Evolutionary conservation across 2,797 vertebrate genomes (phyloP), one percentile per base, ranked within the genome.

Genomic region (Sebastes melanostomus): DNA sequence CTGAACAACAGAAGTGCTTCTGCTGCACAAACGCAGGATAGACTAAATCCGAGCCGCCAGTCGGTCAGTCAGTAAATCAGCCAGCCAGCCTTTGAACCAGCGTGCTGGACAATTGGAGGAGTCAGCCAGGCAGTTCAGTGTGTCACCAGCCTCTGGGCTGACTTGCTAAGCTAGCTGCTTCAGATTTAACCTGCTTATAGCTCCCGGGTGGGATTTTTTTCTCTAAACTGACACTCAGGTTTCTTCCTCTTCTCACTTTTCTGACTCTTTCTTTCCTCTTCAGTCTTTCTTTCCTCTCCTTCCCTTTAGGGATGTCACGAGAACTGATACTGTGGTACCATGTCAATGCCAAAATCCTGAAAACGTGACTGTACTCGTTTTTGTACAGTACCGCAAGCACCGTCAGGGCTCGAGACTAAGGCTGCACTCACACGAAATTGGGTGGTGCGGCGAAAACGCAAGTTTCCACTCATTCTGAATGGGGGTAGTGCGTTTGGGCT

Each of bases 1-100:
- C 89, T 54, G 88, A 90, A 95, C 94, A 95, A 95, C 91, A 93
- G 92, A 94, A 94, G 83, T 94, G 94, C 94, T 91, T 90, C 82
- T 86, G 90, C 89, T 93, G 94, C 94, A 94, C 91, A 93, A 94
- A 90, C 84, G 75, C 75, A 54, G 92, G 87, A 91, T 85, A 85
- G 87, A 85, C 78, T 91, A 90, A 94, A 93, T 93, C 94, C 87
- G 16, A 88, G 18, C 90, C 56, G 78, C 81, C 87, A 75, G 85
- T 85, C 91, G 77, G 68, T 79, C 88, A 78, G 82, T 86, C 90
- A 76, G 91, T 91, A 87, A 93, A 90, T 88, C 88, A 87, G 90
- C 81, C 88, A 24, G 77, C 80, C 89, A 79, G 87, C 89, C 83
- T 91, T 90, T 92, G 88, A 88, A 91, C 83, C 82, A 52, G 82